Base-by-base conservation (phyloP, 2,797 vertebrate genomes). In the Etheostoma nigrum region DNA sequence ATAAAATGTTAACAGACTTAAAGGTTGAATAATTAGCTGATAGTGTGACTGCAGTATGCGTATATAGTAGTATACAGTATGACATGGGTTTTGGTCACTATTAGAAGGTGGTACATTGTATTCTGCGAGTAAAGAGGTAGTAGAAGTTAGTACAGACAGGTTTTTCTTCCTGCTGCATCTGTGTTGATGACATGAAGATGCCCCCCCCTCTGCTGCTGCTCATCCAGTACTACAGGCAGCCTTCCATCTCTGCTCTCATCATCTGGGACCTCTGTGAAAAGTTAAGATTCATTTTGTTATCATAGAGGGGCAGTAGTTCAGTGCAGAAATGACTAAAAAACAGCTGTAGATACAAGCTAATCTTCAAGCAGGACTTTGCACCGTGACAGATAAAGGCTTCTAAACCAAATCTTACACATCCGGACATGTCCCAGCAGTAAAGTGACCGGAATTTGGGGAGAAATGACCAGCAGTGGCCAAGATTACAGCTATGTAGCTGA, bases 191-290 rank as follows among this genome's bases (percentile, higher is more conserved):
- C 12, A 40, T 53, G 36, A 67, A 45, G 27, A 23, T 12, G 52
- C 47, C 55, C 79, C 19, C 19, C 65, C 83, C 67, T 73, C 68
- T 85, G 51, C 79, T 73, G 75, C 44, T 72, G 53, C n/a, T 40
- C 13, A 10, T 30, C 6, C 57, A 49, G 30, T 16, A 51, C 44
- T 67, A 16, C 70, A 79, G 44, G 30, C 45, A 27, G 33, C 47
- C n/a, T 33, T n/a, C 14, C 15, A 15, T 10, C 53, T 66, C 19
- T 30, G 4, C 11, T 36, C 21, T 18, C 42, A 19, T 15, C 13
- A 40, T 27, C 1, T 19, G 6, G 4, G 0, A 6, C 33, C 12
- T 53, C 30, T 23, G 36, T 40, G 7, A 60, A n/a, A 74, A 33
- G n/a, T 19, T 79, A 52, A 15, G 54, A 3, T 59, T 74, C 5